Evolutionary conservation across 2,888 invertebrate species (phyloP), one percentile per base, ranked within the genome.

Genomic region (Girardia tigrina): DNA sequence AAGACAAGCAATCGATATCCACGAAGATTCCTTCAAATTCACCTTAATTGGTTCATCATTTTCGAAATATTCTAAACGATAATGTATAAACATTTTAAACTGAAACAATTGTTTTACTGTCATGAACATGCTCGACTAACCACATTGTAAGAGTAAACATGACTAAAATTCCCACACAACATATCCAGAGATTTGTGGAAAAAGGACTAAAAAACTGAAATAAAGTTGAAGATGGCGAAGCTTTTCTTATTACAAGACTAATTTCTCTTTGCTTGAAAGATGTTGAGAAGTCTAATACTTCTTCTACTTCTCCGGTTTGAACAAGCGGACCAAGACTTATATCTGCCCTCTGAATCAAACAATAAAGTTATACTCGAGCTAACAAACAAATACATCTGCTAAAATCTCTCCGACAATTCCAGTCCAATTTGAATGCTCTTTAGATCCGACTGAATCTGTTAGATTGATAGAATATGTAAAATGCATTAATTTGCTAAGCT

Each of bases 201-300:
- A 83, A 78, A 0, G 83, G 83, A 77, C 82, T 82, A n/a, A 82
- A 79, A 78, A 83, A 83, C 77, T 82, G 82, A 78, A 83, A 82
- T 77, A 81, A 81, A 0, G 83, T 82, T 0, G 80, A 78, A 69
- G 80, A 79, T 4, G 80, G 78, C 42, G 29, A 29, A 4, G 56
- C n/a, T 56, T 69, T 74, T 72, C 79, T 79, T 81, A 83, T 81
- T 16, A 83, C 77, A 14, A 83, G 81, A 75, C 80, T 81, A 70
- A 83, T 81, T 76, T 82, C 82, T 73, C 81, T 78, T 0, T 82
- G 81, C 81, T 82, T 83, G 78, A 83, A 83, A 2, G 83, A 82
- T 77, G 82, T 82, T 28, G 83, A 82, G 78, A 83, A 83, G 77
- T 83, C 83, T 2, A 83, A 81, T 0, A 81, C 83, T 73, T 80